phyloP scores from a whole-genome alignment of 1,140 invertebrate genomes.

The Pseudomyrmex pallidus region DNA sequence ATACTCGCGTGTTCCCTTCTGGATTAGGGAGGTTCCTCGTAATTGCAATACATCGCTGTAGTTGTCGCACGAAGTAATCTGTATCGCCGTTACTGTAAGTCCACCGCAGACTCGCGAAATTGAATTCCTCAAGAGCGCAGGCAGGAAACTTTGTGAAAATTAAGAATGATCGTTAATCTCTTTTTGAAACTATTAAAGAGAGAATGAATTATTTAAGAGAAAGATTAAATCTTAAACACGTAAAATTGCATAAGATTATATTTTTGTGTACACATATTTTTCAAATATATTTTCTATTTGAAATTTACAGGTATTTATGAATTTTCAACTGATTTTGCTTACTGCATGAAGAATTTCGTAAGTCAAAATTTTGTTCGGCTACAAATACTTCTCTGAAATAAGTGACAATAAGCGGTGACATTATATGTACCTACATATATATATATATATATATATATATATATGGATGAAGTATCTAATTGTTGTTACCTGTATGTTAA shows the following conservation, averaged over 20 bases:
- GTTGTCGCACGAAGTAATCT: conserved; percentile 49
- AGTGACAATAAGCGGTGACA: too few relatives aligned
- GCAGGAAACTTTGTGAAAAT: conserved; percentile 26
- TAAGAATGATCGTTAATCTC: conserved; percentile 37
- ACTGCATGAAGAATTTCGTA: too few relatives aligned
- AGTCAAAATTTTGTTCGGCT: background rate
- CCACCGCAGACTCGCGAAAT: conserved; percentile 26
- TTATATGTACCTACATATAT: too few relatives aligned
- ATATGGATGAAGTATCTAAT: background rate
- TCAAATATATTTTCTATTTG: background rate
- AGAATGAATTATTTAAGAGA: conserved; percentile 9
- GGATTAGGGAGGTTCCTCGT: conserved; percentile 52
- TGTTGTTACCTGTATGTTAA: background rate
- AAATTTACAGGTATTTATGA: background rate
- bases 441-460: too few relatives aligned
- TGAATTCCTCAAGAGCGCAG: conserved; percentile 35
- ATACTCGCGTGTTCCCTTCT: conserved; percentile 48
- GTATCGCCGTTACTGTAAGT: conserved; percentile 27
- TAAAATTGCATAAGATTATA: background rate
- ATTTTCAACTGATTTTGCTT: too few relatives aligned
- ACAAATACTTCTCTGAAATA: background rate
- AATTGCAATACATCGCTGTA: conserved; percentile 59
- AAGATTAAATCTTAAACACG: background rate
- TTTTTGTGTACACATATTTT: background rate
- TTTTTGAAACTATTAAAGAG: conserved; percentile 12